Percentiles rank a stretch among this genome's conserved stretches.
Conservation (phyloP, 2,888 invertebrate species). For the Philonicus albiceps region DNA sequence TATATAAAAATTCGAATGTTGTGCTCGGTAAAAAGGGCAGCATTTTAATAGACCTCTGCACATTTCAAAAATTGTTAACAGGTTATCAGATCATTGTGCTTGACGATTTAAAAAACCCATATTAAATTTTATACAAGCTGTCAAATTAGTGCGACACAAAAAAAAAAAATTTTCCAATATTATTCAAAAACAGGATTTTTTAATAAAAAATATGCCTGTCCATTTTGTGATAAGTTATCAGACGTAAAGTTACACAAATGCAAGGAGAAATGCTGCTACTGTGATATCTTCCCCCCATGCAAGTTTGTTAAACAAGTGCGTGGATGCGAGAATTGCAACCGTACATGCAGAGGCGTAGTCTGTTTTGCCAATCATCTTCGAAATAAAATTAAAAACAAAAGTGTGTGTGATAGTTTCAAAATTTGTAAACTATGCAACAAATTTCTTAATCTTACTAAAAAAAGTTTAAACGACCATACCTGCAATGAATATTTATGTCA, state of each 20-base stretch:
- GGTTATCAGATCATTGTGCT: constrained; percentile 27
- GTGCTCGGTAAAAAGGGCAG: neutral
- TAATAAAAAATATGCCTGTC: neutral
- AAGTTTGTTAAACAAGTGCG: neutral
- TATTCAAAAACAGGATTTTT: neutral
- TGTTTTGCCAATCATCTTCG: neutral
- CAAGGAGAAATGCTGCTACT: neutral
- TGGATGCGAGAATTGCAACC: neutral
- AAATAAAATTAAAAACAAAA: neutral
- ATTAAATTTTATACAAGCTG: constrained; percentile 15
- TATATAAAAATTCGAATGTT: constrained; percentile 23
- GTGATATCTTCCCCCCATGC: neutral
- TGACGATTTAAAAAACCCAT: constrained; percentile 14
- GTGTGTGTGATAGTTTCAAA: neutral
- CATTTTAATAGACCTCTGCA: constrained; percentile 26
- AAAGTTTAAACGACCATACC: neutral
- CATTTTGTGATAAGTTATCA: neutral
- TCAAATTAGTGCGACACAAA: neutral
- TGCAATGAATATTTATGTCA: neutral
- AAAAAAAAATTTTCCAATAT: neutral
- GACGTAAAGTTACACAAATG: neutral
- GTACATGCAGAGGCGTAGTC: neutral
- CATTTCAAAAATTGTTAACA: constrained; percentile 26
- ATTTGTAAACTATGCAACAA: neutral
- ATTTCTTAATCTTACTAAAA: constrained; percentile 10